These are phyloP conservation scores for Xenops minutus DNA, from an alignment of 2,797 vertebrate species.

Conservation along the genomic window DNA sequence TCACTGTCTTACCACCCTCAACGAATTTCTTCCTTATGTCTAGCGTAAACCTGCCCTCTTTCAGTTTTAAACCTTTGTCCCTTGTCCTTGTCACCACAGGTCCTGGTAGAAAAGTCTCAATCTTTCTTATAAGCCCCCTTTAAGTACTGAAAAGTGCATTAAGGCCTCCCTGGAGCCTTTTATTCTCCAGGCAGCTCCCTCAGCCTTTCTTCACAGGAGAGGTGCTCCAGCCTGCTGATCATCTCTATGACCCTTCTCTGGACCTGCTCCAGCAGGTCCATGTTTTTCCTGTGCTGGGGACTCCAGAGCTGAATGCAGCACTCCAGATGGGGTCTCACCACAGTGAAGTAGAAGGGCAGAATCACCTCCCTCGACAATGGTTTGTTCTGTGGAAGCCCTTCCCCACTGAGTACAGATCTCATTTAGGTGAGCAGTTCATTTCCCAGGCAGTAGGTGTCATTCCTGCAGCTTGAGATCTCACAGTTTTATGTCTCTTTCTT, in stretches of 20 bases:
- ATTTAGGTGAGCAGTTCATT: slow-evolving; percentile 38
- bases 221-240: background rate
- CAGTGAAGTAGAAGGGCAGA: fast-evolving
- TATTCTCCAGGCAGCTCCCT: background rate
- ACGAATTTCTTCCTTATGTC: background rate
- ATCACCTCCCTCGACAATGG: background rate
- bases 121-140: background rate
- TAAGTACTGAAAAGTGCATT: background rate
- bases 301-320: background rate
- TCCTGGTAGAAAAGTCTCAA: background rate
- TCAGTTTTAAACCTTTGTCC: background rate
- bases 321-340: background rate
- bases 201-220: background rate
- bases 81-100: background rate
- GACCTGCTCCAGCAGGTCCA: fast-evolving
- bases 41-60: background rate
- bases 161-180: background rate
- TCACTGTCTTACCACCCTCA: background rate
- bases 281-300: background rate
- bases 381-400: background rate
- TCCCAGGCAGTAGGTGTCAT: slow-evolving; percentile 63
- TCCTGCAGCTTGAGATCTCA: slow-evolving; percentile 51
- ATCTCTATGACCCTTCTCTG: background rate
- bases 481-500: background rate
- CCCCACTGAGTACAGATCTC: fast-evolving